A percentile compares a stretch with the other conserved stretches of the same genome.
These are phyloP conservation scores for Hyperoplus lanceolatus DNA, from an alignment of 2,797 vertebrate genomes.

Conservation along the genomic window DNA sequence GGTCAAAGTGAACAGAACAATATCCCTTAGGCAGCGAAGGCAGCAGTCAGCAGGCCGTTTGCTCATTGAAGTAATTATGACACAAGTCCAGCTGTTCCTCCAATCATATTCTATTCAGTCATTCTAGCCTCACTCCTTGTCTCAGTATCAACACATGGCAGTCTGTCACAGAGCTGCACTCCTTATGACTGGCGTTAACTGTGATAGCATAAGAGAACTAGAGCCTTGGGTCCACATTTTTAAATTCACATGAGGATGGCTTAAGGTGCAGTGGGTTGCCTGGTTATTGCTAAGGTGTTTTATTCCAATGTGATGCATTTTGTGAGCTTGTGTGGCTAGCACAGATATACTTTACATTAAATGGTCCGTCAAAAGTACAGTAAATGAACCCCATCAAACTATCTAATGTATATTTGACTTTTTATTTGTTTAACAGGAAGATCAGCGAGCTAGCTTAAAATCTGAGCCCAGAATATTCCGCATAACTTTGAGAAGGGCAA, in stretches of 20 bases:
- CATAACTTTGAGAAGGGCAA: constrained; percentile 18
- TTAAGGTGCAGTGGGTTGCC: constrained; percentile 3
- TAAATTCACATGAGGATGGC: constrained; percentile 17
- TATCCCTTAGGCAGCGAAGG: constrained; percentile 9
- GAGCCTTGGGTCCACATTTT: constrained; percentile 15
- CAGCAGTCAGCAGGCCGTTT: constrained; percentile 36
- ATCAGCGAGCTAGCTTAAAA: constrained; percentile 9
- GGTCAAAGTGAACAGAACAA: background rate
- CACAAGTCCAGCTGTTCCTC: constrained; percentile 54
- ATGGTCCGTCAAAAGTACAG: background rate
- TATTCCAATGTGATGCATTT: background rate
- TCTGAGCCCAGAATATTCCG: background rate
- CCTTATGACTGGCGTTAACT: constrained; percentile 40
- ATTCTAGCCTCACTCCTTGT: constrained; percentile 29
- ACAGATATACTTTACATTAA: background rate
- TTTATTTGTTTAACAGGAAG: background rate
- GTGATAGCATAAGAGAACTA: constrained; percentile 40
- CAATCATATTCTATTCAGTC: constrained; percentile 26
- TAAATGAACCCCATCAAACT: background rate
- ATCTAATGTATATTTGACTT: background rate
- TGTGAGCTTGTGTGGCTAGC: background rate
- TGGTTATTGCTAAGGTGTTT: background rate
- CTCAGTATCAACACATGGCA: constrained; percentile 25
- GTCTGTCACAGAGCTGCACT: constrained; percentile 28
- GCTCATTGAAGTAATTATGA: constrained; percentile 38